Conservation (phyloP, 2,113 vertebrate genomes). For the Mesitornis unicolor region DNA sequence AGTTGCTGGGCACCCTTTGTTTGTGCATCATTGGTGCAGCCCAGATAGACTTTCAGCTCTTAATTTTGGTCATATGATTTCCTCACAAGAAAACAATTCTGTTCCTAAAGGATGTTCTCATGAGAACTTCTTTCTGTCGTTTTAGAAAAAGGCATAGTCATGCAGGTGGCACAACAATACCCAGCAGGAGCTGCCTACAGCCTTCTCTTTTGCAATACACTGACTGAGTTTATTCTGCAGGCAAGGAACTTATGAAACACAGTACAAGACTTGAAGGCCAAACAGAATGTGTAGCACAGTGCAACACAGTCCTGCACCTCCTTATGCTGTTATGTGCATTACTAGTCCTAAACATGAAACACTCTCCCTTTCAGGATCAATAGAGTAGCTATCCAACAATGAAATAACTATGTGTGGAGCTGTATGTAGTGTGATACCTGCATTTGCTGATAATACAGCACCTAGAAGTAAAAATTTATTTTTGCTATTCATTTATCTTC, state of each 20-base stretch:
- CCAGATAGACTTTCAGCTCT: background rate
- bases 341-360: background rate
- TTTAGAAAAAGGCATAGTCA: background rate
- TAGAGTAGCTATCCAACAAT: background rate
- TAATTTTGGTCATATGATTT: background rate
- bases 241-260: background rate
- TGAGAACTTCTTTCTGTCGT: background rate
- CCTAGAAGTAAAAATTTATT: background rate
- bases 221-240: background rate
- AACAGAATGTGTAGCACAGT: too few species aligned
- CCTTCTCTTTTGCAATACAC: background rate
- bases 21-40: background rate
- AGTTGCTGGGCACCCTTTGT: rapidly evolving
- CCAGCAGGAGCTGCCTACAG: rapidly evolving
- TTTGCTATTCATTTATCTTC: background rate
- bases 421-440: background rate
- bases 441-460: background rate
- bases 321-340: background rate
- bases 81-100: background rate
- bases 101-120: background rate
- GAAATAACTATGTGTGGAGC: background rate
- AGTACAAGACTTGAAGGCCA: too few species aligned
- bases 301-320: background rate
- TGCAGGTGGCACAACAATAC: rapidly evolving
- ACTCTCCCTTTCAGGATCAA: background rate